Percentiles rank a stretch among this genome's conserved stretches.
These are phyloP conservation scores for Heteromormyrus szaboi DNA, from an alignment of 2,797 vertebrate genomes.

Conservation along the genomic window DNA sequence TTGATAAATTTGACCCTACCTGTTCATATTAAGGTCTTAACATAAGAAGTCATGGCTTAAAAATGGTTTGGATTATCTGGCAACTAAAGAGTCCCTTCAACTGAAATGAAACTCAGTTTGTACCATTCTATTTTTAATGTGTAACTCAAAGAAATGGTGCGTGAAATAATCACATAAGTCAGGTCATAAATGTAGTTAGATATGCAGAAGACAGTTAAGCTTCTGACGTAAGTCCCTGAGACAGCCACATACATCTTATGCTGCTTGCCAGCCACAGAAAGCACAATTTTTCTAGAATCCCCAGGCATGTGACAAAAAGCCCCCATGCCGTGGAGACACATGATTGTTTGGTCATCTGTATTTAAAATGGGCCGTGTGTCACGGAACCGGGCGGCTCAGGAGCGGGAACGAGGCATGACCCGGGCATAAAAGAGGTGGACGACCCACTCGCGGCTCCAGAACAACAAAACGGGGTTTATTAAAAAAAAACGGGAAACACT, in stretches of 20 bases:
- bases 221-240: neutral
- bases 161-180: neutral
- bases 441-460: too few relatives aligned
- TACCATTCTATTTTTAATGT: neutral
- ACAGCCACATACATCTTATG: neutral
- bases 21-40: neutral
- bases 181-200: neutral
- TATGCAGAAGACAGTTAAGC: neutral
- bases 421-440: too few relatives aligned
- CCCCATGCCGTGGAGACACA: neutral
- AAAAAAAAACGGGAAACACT: too few relatives aligned
- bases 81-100: neutral
- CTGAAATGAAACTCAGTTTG: neutral
- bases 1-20: neutral
- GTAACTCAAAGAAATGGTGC: neutral
- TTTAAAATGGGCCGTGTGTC: neutral
- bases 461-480: too few relatives aligned
- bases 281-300: neutral
- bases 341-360: neutral
- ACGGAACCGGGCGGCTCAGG: too few relatives aligned
- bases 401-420: too few relatives aligned
- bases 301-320: neutral
- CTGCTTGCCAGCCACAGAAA: neutral
- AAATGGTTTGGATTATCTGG: neutral
- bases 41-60: neutral